Evolutionary conservation across 2,888 invertebrate genomes (phyloP), one percentile per base, ranked within the genome.

Genomic region (Calliphora vomitoria): DNA sequence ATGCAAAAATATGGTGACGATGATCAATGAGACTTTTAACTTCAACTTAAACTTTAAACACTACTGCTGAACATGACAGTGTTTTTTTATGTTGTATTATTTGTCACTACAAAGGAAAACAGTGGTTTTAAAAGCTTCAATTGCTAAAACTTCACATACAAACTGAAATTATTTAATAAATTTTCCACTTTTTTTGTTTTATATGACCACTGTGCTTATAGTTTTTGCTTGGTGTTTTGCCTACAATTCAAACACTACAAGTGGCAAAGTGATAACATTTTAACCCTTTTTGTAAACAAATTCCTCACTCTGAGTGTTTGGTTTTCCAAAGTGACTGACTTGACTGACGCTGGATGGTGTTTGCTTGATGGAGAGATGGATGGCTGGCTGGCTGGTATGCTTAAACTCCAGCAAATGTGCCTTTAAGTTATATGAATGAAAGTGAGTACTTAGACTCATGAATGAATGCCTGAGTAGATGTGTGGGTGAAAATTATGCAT

Each of bases 221-320:
- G 15, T 18, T 75, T 58, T 82, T 68, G n/a, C n/a, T 64, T 64
- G 18, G 3, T 41, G 2, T 8, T 71, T 74, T 62, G 25, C 50
- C 41, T 60, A 64, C 82, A 66, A 83, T 66, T 50, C 74, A 86
- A 72, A 82, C 82, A 68, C 86, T 81, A 87, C 87, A 87, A 87
- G 87, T 87, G 87, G 87, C 87, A 87, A 78, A 79, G 87, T 87
- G 87, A 87, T 87, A 87, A 87, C 87, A 82, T 79, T 78, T 87
- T 79, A 85, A 87, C 85, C 87, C 87, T 85, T 87, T 79, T 79
- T 74, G 87, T 85, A 87, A 87, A 87, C 82, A 82, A 87, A 82
- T 87, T 87, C 82, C 85, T 85, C 75, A 82, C 84, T 85, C 64
- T 3, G 31, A 71, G 78, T 55, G 41, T 71, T 83, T 69, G 41